These are phyloP conservation scores for Limnephilus rhombicus DNA, from an alignment of 2,888 invertebrate genomes.

Conservation along the genomic window DNA sequence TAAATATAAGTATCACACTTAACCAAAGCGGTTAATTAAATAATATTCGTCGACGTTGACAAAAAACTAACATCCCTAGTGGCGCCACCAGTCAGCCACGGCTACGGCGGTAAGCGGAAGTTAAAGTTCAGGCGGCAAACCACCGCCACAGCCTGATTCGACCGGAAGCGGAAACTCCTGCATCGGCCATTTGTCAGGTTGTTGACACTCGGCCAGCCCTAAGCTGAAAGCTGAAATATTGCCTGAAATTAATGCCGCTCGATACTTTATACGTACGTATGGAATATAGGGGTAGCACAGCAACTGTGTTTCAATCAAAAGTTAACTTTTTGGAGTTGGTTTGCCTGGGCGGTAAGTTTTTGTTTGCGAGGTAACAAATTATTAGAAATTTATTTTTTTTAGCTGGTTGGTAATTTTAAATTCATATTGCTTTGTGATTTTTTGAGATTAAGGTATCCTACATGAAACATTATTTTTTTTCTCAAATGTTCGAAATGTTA, in stretches of 20 bases:
- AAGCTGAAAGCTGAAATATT: constrained; percentile 28
- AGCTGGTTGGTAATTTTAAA: neutral
- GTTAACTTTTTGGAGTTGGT: neutral
- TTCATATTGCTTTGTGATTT: neutral
- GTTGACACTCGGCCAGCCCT: constrained; percentile 23
- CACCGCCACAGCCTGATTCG: constrained; percentile 31
- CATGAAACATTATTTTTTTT: neutral
- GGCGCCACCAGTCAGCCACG: neutral
- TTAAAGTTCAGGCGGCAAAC: constrained; percentile 7
- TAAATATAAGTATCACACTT: too few relatives aligned
- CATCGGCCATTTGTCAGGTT: constrained; percentile 27
- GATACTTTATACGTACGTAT: neutral
- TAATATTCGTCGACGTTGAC: neutral
- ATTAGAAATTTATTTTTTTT: neutral
- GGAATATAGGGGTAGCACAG: neutral
- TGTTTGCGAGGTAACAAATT: neutral
- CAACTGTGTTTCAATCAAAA: constrained; percentile 9
- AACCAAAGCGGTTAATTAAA: neutral
- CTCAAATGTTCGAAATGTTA: neutral
- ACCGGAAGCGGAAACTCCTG: constrained; percentile 38
- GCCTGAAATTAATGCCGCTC: constrained; percentile 33
- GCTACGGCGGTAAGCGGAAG: constrained; percentile 8
- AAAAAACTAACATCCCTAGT: neutral
- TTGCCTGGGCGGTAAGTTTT: neutral
- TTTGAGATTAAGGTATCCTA: too few relatives aligned